These are phyloP conservation scores for Harpagoxenus sublaevis DNA, from an alignment of 2,888 invertebrate species.

Conservation along the genomic window DNA sequence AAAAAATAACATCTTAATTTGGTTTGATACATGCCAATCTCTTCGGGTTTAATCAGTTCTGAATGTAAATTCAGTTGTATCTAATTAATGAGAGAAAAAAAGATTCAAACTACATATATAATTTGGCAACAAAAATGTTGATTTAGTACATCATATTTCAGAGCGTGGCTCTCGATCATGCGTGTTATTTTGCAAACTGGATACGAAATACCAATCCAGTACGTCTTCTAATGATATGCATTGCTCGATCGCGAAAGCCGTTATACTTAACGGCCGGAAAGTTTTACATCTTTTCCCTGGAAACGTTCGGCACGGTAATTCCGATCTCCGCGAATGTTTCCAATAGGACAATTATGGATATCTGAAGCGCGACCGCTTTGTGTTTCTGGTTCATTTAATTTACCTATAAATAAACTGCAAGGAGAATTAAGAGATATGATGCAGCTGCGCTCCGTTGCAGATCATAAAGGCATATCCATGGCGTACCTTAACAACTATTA, in stretches of 20 bases:
- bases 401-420: slow-evolving; percentile 22
- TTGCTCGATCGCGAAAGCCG: slow-evolving; percentile 71
- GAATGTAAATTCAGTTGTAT: not conserved
- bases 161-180: slow-evolving; percentile 68
- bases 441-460: slow-evolving; percentile 38
- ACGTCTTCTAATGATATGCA: slow-evolving; percentile 69
- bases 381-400: slow-evolving; percentile 10
- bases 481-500: slow-evolving; percentile 66
- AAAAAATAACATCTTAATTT: not conserved
- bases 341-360: not conserved
- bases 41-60: not conserved
- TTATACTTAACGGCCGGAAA: slow-evolving; percentile 76
- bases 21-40: not conserved
- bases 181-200: slow-evolving; percentile 72
- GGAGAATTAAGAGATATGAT: not conserved
- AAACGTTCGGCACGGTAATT: slow-evolving; percentile 75
- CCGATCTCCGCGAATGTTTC: not conserved
- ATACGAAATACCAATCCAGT: slow-evolving; percentile 64
- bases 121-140: not conserved
- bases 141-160: slow-evolving; percentile 48
- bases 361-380: not conserved
- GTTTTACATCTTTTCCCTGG: slow-evolving; percentile 75
- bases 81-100: slow-evolving; percentile 61
- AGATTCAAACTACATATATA: not conserved
- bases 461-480: slow-evolving; percentile 71